Evolutionary conservation across 2,797 vertebrate genomes (phyloP).

Genomic region (Lemur catta): DNA sequence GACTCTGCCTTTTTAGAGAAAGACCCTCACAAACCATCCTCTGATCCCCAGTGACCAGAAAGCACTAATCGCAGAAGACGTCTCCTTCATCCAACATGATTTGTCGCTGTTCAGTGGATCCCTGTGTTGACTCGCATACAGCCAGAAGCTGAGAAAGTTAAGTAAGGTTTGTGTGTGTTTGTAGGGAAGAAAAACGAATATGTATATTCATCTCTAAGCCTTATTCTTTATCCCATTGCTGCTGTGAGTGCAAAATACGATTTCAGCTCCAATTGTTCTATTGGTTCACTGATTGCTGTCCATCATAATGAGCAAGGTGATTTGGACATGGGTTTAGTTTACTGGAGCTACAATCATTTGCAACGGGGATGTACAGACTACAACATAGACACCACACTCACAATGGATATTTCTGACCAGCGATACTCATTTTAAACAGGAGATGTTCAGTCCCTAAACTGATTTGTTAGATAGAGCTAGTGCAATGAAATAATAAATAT

Average conservation of each 20-base stretch:
- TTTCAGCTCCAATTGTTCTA: conserved; percentile 68
- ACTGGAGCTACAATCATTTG: conserved; percentile 26
- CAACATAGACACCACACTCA: background rate
- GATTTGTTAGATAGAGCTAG: conserved; percentile 54
- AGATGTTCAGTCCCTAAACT: conserved; percentile 31
- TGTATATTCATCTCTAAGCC: background rate
- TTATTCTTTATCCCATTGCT: conserved; percentile 56
- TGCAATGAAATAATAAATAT: conserved; percentile 64
- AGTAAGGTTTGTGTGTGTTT: background rate
- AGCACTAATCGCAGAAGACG: background rate
- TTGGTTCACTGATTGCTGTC: conserved; percentile 63
- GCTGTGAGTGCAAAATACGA: conserved; percentile 57
- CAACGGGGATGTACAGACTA: background rate
- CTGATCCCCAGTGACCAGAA: background rate
- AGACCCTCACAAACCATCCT: conserved; percentile 45
- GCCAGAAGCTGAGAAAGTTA: background rate
- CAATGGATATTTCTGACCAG: conserved; percentile 34
- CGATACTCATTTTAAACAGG: conserved; percentile 60
- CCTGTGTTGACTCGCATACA: background rate
- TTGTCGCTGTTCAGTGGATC: background rate
- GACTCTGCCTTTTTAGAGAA: conserved; percentile 44
- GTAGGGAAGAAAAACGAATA: background rate
- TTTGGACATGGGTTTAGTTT: conserved; percentile 66
- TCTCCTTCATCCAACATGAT: background rate
- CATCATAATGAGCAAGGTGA: conserved; percentile 59